Evolutionary conservation across 2,888 invertebrate genomes (phyloP).

Genomic region (Synergus itoensis): DNA sequence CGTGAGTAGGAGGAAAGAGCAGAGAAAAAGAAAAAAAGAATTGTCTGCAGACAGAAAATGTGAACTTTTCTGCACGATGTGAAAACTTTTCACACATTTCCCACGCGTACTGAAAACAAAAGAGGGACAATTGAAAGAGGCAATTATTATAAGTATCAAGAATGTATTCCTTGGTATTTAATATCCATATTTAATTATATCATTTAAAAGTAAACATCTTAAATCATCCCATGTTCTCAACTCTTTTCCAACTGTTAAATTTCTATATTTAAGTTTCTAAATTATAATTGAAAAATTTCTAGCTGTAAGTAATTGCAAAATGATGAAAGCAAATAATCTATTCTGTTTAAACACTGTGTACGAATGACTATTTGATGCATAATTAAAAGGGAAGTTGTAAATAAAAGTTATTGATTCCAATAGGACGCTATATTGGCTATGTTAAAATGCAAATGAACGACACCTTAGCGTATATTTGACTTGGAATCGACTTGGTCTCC

Average conservation of each 20-base stretch:
- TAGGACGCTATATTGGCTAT: slow-evolving; percentile 23
- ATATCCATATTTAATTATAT: too few relatives aligned
- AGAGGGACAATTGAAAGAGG: slow-evolving; percentile 4
- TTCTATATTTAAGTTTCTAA: not conserved
- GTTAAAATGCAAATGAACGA: slow-evolving; percentile 33
- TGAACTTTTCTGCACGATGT: slow-evolving; percentile 18
- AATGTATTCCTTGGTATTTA: too few relatives aligned
- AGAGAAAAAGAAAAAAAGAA: slow-evolving; percentile 9
- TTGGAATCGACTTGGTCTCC: slow-evolving; percentile 37
- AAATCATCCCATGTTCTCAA: not conserved
- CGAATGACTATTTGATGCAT: not conserved
- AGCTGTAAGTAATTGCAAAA: not conserved
- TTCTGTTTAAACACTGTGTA: not conserved
- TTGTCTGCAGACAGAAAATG: not conserved
- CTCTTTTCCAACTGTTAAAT: not conserved
- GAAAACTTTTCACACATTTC: slow-evolving; percentile 35
- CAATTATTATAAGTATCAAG: too few relatives aligned
- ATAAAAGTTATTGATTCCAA: slow-evolving; percentile 1
- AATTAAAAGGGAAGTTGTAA: slow-evolving; percentile 16
- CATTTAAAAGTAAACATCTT: too few relatives aligned
- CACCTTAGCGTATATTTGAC: slow-evolving; percentile 27
- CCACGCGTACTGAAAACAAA: not conserved
- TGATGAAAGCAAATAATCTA: not conserved
- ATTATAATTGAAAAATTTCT: not conserved
- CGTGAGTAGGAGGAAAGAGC: slow-evolving; percentile 19